phyloP scores from a whole-genome alignment of 2,797 vertebrate genomes.

The Thunnus albacares region DNA sequence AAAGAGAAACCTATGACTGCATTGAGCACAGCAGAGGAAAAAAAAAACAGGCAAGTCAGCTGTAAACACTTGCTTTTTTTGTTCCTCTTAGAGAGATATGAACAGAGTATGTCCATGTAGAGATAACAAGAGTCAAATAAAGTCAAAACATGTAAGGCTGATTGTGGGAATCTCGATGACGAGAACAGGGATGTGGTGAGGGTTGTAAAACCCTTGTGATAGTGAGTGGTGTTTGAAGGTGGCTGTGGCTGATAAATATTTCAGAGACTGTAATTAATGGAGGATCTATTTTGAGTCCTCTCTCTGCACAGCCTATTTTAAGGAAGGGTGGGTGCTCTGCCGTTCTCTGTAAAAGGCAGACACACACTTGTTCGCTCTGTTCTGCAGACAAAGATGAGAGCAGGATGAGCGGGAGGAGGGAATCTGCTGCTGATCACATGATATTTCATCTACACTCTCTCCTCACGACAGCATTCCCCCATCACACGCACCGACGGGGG shows the following conservation, averaged over 20 bases:
- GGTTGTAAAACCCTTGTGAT: conserved; percentile 52
- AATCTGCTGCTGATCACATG: conserved; percentile 67
- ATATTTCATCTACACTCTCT: conserved; percentile 56
- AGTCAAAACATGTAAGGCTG: conserved; percentile 41
- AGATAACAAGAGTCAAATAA: conserved; percentile 22
- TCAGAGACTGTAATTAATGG: conserved; percentile 83
- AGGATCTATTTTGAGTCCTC: conserved; percentile 83
- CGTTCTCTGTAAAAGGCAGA: conserved; percentile 58
- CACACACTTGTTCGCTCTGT: conserved; percentile 60
- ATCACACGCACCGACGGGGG: conserved; percentile 42
- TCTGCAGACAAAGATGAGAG: conserved; percentile 74
- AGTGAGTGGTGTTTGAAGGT: conserved; percentile 69
- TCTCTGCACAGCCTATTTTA: conserved; percentile 78
- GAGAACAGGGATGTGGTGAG: conserved; percentile 38
- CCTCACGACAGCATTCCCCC: conserved; percentile 38
- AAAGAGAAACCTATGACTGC: conserved; percentile 17
- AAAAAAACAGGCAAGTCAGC: conserved; percentile 12
- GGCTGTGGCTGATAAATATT: conserved; percentile 81
- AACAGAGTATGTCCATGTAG: conserved; percentile 3
- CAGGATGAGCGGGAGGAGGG: conserved; percentile 46
- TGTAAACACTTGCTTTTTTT: conserved; percentile 12
- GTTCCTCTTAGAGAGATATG: conserved; percentile 12
- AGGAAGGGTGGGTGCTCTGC: conserved; percentile 70
- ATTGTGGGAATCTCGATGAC: conserved; percentile 57
- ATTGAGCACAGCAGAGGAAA: conserved; percentile 21